Percentiles rank a stretch among this genome's conserved stretches.
phyloP scores from a whole-genome alignment of 2,113 vertebrate genomes.

The Pipa parva region DNA sequence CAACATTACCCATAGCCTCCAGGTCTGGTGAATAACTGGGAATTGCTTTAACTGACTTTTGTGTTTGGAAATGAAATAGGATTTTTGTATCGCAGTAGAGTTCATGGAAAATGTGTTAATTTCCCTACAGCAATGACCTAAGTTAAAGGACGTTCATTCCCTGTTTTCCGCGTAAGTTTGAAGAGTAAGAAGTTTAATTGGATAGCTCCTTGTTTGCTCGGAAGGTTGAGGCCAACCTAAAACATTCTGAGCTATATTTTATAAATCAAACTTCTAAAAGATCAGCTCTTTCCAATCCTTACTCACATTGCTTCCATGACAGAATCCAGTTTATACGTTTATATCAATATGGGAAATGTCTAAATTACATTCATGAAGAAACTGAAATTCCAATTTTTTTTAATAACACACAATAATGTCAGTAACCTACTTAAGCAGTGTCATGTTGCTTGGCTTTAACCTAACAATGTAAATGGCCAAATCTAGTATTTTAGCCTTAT shows the following conservation, averaged over 20 bases:
- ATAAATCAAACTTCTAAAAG: not conserved
- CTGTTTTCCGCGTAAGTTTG: conserved; percentile 26
- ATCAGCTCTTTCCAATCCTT: not conserved
- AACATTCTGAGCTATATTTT: not conserved
- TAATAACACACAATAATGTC: too few relatives aligned
- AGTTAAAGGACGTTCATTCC: conserved; percentile 28
- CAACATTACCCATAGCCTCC: conserved; percentile 45
- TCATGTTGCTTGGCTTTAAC: too few relatives aligned
- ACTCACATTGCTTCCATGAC: too few relatives aligned
- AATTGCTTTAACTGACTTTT: conserved; percentile 38
- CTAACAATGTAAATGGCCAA: too few relatives aligned
- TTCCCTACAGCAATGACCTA: conserved; percentile 30
- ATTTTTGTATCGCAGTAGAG: conserved; percentile 24
- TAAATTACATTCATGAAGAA: too few relatives aligned
- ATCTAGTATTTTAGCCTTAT: too few relatives aligned
- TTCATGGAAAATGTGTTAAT: conserved; percentile 37
- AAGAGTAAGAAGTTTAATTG: conserved; percentile 32
- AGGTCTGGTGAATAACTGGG: conserved; percentile 60
- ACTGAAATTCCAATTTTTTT: too few relatives aligned
- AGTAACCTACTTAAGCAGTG: too few relatives aligned
- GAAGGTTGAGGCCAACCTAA: conserved; percentile 8
- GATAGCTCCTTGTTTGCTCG: conserved; percentile 6
- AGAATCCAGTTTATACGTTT: too few relatives aligned
- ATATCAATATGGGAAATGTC: too few relatives aligned
- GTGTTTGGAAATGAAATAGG: too few relatives aligned